Evolutionary conservation across 2,113 vertebrate species (phyloP).

Genomic region (Antechinus stuartii): DNA sequence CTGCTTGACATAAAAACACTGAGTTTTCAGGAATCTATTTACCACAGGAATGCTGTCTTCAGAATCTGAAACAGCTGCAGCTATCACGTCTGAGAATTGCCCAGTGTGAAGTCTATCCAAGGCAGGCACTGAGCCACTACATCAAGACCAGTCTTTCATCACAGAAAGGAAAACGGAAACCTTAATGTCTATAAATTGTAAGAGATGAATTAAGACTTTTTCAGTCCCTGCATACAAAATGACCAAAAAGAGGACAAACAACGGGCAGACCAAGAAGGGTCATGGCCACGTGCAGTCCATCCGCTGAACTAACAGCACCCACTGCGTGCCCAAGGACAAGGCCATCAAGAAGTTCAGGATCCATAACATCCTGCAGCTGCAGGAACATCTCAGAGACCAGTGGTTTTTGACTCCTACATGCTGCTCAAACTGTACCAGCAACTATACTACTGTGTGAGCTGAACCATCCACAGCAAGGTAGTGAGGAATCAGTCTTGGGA

Average conservation of each 20-base stretch:
- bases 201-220: not conserved
- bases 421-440: too few species aligned
- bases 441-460: too few species aligned
- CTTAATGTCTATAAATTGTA: not conserved
- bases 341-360: constrained; percentile 98
- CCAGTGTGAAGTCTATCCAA: not conserved
- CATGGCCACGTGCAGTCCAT: constrained; percentile 97
- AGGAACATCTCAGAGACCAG: constrained; percentile 87
- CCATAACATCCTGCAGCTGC: constrained; percentile 95
- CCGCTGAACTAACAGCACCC: constrained; percentile 96
- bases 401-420: too few species aligned
- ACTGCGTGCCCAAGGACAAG: constrained; percentile 97
- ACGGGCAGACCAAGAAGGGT: constrained; percentile 96
- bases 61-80: not conserved
- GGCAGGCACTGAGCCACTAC: not conserved
- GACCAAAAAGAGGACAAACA: constrained; percentile 97
- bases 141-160: not conserved
- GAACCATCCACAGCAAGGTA: too few species aligned
- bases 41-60: not conserved
- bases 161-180: not conserved
- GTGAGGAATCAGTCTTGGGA: too few species aligned
- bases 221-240: too few species aligned
- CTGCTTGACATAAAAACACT: not conserved
- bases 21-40: not conserved
- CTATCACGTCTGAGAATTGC: not conserved